phyloP scores from a whole-genome alignment of 2,888 invertebrate genomes.

The Diarsia dahlii region DNA sequence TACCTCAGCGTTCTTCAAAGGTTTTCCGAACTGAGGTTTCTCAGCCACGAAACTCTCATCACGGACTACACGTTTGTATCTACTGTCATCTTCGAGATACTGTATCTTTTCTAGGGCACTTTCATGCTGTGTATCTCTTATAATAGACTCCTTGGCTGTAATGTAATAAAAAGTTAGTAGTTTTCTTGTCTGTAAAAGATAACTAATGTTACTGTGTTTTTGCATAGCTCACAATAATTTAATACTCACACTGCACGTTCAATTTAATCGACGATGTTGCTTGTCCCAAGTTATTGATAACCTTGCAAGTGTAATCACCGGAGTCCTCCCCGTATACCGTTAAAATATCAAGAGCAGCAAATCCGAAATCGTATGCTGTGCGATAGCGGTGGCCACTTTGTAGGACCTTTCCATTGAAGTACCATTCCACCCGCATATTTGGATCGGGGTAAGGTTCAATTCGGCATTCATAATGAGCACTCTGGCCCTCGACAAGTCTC shows the following conservation, averaged over 20 bases:
- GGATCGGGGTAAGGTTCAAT: constrained; percentile 98
- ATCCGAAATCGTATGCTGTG: constrained; percentile 99
- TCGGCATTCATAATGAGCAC: constrained; percentile 97
- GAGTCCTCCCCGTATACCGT: constrained; percentile 98
- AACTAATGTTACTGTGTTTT: background rate
- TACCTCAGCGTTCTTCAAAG: constrained; percentile 96
- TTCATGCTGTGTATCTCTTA: constrained; percentile 97
- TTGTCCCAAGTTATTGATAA: constrained; percentile 96
- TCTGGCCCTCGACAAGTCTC: constrained; percentile 96
- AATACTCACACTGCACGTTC: constrained; percentile 94
- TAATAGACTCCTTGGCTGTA: constrained; percentile 95
- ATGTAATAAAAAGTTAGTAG: constrained; percentile 52
- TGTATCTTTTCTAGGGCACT: constrained; percentile 98
- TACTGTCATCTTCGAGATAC: constrained; percentile 96
- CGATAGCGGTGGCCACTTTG: constrained; percentile 97
- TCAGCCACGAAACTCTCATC: constrained; percentile 95
- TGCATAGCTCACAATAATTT: background rate
- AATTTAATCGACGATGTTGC: constrained; percentile 95
- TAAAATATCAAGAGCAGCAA: constrained; percentile 98
- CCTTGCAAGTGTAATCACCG: constrained; percentile 97
- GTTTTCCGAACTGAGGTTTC: constrained; percentile 97
- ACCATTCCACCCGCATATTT: constrained; percentile 97
- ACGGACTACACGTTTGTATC: constrained; percentile 93
- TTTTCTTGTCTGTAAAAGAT: background rate
- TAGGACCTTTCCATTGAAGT: constrained; percentile 97